Base-by-base conservation (phyloP, 1,140 invertebrate species). In the Patella vulgata region DNA sequence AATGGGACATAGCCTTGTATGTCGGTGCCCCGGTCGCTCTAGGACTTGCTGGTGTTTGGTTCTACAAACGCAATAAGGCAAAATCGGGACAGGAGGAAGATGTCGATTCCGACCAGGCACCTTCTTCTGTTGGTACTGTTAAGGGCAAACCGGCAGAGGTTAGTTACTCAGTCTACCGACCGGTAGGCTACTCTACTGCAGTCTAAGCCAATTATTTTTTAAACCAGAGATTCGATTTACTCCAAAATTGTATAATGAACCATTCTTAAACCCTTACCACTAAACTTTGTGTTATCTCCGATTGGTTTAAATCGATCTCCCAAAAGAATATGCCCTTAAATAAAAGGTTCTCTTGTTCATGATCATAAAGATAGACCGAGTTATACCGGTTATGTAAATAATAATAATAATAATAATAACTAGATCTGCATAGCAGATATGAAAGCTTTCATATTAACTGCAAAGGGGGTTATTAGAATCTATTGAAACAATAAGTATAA, bases 1-100 rank as follows among this genome's bases (percentile, higher is more conserved):
- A 89, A 83, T 92, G 90, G 90, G 89, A 91, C 85, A 85, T 93
- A 56, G 92, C 91, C 56, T 82, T 94, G 31, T 87, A 90, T 39
- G 85, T 95, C 44, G 93, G 92, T 64, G 90, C 91, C 66, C 92
- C 92, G 66, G 87, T 94, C 66, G 92, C 90, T 40, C 86, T 94
- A 23, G 92, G 92, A 40, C 83, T 94, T 27, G 78, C 74, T 74
- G 91, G 92, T 74, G 90, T 93, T 70, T 92, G 92, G 87, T 92
- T 92, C 81, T 88, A 91, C 61, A 90, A 86, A 79, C 89, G 66
- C 25, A 61, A 48, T 23, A 63, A 60, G 23, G 19, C 23, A 52
- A 60, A 54, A 17, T 28, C 40, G 14, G 36, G 42, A 11, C 42
- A 39, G 74, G 44, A 64, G 60, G 59, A 66, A 59, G 48, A 66